Evolutionary conservation across 2,888 invertebrate genomes (phyloP), one percentile per base, ranked within the genome.

Genomic region (Capitulum mitella): DNA sequence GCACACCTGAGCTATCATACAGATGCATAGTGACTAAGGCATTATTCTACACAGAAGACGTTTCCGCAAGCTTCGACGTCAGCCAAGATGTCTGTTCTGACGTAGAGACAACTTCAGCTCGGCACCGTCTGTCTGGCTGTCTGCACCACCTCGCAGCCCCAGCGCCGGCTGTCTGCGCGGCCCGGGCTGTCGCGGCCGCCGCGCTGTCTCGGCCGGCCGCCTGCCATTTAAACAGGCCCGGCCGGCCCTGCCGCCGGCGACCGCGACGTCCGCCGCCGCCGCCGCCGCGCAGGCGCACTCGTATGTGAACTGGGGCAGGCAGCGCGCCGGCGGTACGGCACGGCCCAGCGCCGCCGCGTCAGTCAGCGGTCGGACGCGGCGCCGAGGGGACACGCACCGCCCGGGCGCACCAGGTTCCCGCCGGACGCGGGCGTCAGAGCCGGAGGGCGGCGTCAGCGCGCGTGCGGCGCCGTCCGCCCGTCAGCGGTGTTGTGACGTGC

Each of bases 201-300:
- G 58, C 29, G 58, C 58, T 58, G 58, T 58, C 58, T 58, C 58
- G n/a, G 29, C 58, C 10, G 29, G 58, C n/a, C 58, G 43, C 43
- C 43, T 43, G 6, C 43, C n/a, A 54, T 54, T 54, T 54, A 54
- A 54, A 54, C 26, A 22, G 54, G 54, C 54, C 54, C 26, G 54
- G 54, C 54, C 54, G 54, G 54, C 54, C 54, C 14, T 29, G 29
- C 61, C 61, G 32, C 61, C 12, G 43, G 61, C 61, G n/a, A 16
- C 14, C 61, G 58, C 61, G 32, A 32, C 61, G 32, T 32, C 61
- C 61, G 61, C 64, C 34, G 64, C 34, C 34, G 70, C 70, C 70
- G 40, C 37, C 70, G 2, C 12, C 40, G 70, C 70, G 70, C 70
- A 70, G 70, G 70, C 70, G 70, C 70, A 70, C 70, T 70, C 70